Evolutionary conservation across 1,140 invertebrate genomes (phyloP).

Genomic region (Macrosteles quadrilineatus): DNA sequence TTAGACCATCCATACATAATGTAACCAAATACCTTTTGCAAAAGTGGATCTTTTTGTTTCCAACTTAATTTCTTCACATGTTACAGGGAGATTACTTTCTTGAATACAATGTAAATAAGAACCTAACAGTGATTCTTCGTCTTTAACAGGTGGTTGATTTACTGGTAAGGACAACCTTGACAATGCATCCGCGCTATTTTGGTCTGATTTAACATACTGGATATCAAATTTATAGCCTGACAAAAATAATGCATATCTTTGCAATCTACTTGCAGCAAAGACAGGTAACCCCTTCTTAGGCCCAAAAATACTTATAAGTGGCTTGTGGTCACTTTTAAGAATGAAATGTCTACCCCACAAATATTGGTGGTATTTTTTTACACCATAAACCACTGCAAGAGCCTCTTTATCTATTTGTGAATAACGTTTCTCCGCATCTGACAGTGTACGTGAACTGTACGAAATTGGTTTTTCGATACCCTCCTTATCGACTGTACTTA

Average conservation of each 20-base stretch:
- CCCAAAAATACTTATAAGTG: slow-evolving; percentile 50
- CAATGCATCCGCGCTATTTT: slow-evolving; percentile 43
- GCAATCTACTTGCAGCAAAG: slow-evolving; percentile 44
- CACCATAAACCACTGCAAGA: slow-evolving; percentile 53
- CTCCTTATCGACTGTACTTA: slow-evolving; percentile 44
- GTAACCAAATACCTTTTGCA: background rate
- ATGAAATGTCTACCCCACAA: slow-evolving; percentile 52
- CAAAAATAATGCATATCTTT: too few relatives aligned
- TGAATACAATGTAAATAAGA: slow-evolving; percentile 21
- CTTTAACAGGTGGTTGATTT: slow-evolving; percentile 3
- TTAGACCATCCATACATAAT: slow-evolving; percentile 23
- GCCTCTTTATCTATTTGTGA: slow-evolving; percentile 56
- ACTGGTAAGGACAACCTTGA: slow-evolving; percentile 37
- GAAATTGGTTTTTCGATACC: slow-evolving; percentile 49
- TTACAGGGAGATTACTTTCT: slow-evolving; percentile 19
- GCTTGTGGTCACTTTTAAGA: too few relatives aligned
- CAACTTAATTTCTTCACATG: slow-evolving; percentile 14
- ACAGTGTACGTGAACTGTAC: slow-evolving; percentile 53
- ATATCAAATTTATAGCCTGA: too few relatives aligned
- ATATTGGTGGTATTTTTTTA: slow-evolving; percentile 56
- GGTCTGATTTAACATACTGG: slow-evolving; percentile 36
- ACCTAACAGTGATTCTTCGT: background rate
- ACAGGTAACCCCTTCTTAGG: slow-evolving; percentile 45
- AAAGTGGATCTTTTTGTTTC: slow-evolving; percentile 24
- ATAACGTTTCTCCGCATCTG: slow-evolving; percentile 53